Evolutionary conservation across 2,797 vertebrate genomes (phyloP), one percentile per base, ranked within the genome.

Genomic region (Podarcis siculus): DNA sequence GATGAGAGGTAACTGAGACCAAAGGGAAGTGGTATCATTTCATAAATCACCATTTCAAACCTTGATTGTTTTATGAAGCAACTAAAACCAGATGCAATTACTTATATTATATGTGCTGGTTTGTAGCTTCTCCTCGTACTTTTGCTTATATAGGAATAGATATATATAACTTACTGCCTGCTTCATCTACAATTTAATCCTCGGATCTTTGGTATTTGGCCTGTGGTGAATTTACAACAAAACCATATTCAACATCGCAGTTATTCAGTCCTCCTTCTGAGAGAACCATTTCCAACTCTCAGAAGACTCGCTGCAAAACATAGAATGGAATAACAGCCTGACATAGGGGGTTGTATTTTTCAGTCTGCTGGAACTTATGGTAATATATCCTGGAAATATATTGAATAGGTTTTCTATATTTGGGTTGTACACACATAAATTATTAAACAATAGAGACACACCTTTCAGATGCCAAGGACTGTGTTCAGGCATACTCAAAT

Each of bases 311-410:
- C 58, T 66, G 64, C 8, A 32, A 77, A 4, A 10, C 37, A 42
- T 13, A 8, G 8, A 80, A 76, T 27, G 79, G 73, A 87, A n/a
- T 5, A 30, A 30, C 15, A 39, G 2, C 39, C 3, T 35, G 15
- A 67, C 76, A 21, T 58, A 55, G 25, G 78, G n/a, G 55, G 86
- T 2, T 5, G 37, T 32, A 8, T 58, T 10, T 86, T n/a, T 30
- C 13, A 66, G 30, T 77, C 30, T 64, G 30, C n/a, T 45, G 2
- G 6, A 12, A 37, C 13, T 61, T 86, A 67, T 67, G n/a, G 39
- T 78, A 79, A 86, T 45, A 78, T 78, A 25, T 35, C 21, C n/a
- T 35, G n/a, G 45, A 79, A 58, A 79, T 66, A 69, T 79, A 86
- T 79, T 69, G 79, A 30, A 49, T 3, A 45, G 4, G 71, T 69